Evolutionary conservation across 2,888 invertebrate species (phyloP), one percentile per base, ranked within the genome.

Genomic region (Asteroscopus sphinx): DNA sequence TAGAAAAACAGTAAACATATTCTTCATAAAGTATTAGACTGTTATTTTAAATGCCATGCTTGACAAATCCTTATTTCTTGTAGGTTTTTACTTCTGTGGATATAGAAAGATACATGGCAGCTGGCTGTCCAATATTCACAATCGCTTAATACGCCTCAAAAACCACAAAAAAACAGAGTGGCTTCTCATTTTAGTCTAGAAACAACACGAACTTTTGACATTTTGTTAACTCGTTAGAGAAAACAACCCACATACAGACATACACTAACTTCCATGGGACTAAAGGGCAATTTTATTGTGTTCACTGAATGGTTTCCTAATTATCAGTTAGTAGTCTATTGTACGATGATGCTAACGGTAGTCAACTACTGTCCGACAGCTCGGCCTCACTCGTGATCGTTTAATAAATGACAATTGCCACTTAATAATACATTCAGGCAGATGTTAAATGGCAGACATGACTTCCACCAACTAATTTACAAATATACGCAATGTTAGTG

Each of bases 341-440:
- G 52, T 58, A 39, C 36, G 9, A 16, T 12, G 44, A 30, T 32
- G 49, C 45, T 40, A 46, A 48, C 39, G 17, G 40, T 30, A 40
- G 28, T 39, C 25, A 47, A 42, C 36, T 3, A 25, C 21, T 25
- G 6, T 9, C 25, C 25, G n/a, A 4, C 25, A 4, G 6, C 25
- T 3, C 25, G 16, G 45, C 41, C 33, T 30, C 26, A 49, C 11
- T 80, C 82, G 83, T 83, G 83, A 83, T 75, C 64, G 33, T 75
- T 74, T 83, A 80, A 83, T 83, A 81, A 81, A 77, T 58, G 65
- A 51, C 76, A 74, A 80, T 81, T 80, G 72, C 64, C 71, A 63
- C 63, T 60, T 76, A 77, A 79, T 76, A 75, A 69, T 52, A 75
- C 68, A 73, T 76, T 73, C 56, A 49, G 56, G 30, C 45, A 57